Percentiles rank a stretch among this genome's conserved stretches.
phyloP scores from a whole-genome alignment of 1,140 invertebrate genomes.

The Procambarus virginalis region DNA sequence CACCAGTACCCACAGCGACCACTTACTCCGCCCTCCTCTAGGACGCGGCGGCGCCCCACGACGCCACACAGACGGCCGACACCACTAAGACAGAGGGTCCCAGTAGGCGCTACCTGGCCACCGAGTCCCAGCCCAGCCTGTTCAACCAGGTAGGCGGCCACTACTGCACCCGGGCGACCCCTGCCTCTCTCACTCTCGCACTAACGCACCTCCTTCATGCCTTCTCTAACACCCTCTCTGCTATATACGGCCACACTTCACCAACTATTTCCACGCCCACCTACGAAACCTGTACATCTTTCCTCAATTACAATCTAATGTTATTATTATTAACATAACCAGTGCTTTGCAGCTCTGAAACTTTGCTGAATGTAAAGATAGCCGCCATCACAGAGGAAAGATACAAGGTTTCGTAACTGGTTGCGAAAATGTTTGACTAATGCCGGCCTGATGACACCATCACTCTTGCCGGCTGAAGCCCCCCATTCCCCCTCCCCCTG shows the following conservation, averaged over 20 bases:
- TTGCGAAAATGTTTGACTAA: no score
- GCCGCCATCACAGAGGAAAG: no score
- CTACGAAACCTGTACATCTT: no score
- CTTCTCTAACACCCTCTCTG: neutral
- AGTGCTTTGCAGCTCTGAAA: no score
- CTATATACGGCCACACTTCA: neutral
- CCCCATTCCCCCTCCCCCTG: no score
- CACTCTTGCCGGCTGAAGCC: no score
- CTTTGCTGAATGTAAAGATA: no score
- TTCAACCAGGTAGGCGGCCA: slow-evolving; percentile 63
- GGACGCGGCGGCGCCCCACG: slow-evolving; percentile 41
- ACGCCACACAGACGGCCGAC: slow-evolving; percentile 16
- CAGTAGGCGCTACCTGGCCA: slow-evolving; percentile 52
- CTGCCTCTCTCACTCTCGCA: neutral
- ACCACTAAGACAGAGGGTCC: slow-evolving; percentile 46
- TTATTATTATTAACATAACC: no score
- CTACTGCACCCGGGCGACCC: neutral
- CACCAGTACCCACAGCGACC: slow-evolving; percentile 25
- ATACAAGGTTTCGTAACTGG: no score
- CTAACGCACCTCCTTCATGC: neutral
- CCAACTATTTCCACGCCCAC: neutral
- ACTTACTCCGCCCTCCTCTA: slow-evolving; percentile 61
- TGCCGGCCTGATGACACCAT: no score
- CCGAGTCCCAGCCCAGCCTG: slow-evolving; percentile 57
- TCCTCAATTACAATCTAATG: no score